Evolutionary conservation across 2,797 vertebrate genomes (phyloP).

Genomic region (Sciaenops ocellatus): DNA sequence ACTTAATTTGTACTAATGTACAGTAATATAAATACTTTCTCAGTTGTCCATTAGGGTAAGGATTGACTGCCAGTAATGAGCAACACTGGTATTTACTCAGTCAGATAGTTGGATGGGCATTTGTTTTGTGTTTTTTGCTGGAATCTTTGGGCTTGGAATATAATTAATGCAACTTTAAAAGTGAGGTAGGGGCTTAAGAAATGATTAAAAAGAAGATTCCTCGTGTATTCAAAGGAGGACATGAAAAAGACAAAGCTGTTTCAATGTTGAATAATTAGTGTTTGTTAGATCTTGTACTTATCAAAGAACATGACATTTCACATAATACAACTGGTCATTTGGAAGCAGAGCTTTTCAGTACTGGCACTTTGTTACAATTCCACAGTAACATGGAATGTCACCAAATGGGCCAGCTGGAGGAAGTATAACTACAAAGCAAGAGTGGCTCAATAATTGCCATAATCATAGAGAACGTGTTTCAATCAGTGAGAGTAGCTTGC

Average conservation of each 20-base stretch:
- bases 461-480: conserved; percentile 67
- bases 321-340: conserved; percentile 27
- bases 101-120: not conserved
- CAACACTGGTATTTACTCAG: not conserved
- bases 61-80: not conserved
- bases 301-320: conserved; percentile 22
- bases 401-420: conserved; percentile 66
- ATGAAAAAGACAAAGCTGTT: not conserved
- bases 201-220: not conserved
- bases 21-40: not conserved
- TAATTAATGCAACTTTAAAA: not conserved
- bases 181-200: not conserved
- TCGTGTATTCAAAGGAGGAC: not conserved
- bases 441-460: conserved; percentile 60
- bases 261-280: not conserved
- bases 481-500: conserved; percentile 59
- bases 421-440: conserved; percentile 38
- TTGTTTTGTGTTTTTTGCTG: not conserved
- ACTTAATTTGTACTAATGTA: not conserved
- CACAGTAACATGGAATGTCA: conserved; percentile 37
- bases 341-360: conserved; percentile 19
- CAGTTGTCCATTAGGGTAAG: not conserved
- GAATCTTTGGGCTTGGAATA: not conserved
- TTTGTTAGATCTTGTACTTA: conserved; percentile 25
- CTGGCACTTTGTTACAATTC: conserved; percentile 28